Percentiles rank a stretch among this genome's conserved stretches.
These are phyloP conservation scores for Artibeus lituratus DNA, from an alignment of 2,797 vertebrate species.

Conservation along the genomic window DNA sequence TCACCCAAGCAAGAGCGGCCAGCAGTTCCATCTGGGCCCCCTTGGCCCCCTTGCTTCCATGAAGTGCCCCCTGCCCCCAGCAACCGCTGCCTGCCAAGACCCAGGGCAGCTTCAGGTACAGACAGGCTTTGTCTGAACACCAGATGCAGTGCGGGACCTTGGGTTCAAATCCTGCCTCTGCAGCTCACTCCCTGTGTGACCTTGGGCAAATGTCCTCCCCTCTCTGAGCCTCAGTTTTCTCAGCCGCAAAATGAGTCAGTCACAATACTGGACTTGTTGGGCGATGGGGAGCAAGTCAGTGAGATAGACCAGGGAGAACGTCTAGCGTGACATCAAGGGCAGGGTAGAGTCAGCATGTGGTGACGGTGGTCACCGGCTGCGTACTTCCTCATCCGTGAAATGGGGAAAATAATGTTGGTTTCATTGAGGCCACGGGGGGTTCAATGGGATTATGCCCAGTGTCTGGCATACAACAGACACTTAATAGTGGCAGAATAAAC, in stretches of 20 bases:
- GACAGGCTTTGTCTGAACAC: no score
- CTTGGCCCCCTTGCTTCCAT: accelerated
- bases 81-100: not conserved
- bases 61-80: not conserved
- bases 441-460: not conserved
- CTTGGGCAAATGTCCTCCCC: not conserved
- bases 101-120: not conserved
- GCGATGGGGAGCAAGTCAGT: accelerated
- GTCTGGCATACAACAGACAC: not conserved
- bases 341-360: not conserved
- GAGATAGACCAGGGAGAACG: not conserved
- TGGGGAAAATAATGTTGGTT: not conserved
- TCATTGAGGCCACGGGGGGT: not conserved
- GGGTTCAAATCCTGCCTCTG: not conserved
- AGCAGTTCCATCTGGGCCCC: not conserved
- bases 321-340: accelerated
- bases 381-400: not conserved
- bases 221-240: slow-evolving; percentile 5
- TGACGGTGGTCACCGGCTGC: accelerated
- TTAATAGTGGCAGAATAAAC: not conserved
- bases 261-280: accelerated
- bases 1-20: not conserved
- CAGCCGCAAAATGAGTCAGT: not conserved
- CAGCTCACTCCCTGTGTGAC: not conserved
- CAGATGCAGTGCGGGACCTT: accelerated